Conservation (phyloP, 1,140 invertebrate genomes). For the Akabosia matsudoensis region DNA sequence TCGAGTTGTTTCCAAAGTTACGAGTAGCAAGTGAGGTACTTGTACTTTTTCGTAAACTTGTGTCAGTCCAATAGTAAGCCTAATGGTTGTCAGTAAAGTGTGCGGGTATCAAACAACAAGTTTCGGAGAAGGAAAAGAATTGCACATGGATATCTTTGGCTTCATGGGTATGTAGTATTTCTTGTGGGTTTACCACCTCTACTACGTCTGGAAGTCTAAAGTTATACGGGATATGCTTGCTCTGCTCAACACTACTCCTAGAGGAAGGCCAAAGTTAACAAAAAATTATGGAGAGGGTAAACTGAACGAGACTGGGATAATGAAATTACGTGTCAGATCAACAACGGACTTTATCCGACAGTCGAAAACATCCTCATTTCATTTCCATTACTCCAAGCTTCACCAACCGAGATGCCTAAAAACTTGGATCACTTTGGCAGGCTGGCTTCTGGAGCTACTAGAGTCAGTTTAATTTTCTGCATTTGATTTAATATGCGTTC, state of each 20-base stretch:
- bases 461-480: too few relatives aligned
- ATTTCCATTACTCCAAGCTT: slow-evolving; percentile 31
- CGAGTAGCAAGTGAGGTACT: neutral
- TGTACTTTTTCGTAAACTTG: slow-evolving; percentile 6
- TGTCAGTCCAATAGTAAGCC: slow-evolving; percentile 9
- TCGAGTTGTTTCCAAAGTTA: too few relatives aligned
- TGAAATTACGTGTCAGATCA: slow-evolving; percentile 48
- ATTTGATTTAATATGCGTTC: neutral
- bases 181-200: too few relatives aligned
- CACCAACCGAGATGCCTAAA: neutral
- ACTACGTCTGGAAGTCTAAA: too few relatives aligned
- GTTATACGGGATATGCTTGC: too few relatives aligned
- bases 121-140: neutral
- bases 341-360: slow-evolving; percentile 48
- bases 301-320: slow-evolving; percentile 41
- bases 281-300: slow-evolving; percentile 38
- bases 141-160: neutral
- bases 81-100: slow-evolving; percentile 19
- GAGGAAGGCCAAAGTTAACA: slow-evolving; percentile 26
- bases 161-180: too few relatives aligned
- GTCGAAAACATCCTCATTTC: slow-evolving; percentile 43
- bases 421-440: too few relatives aligned
- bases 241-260: too few relatives aligned
- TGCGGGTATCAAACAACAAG: neutral
- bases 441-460: too few relatives aligned